phyloP scores from a whole-genome alignment of 2,888 invertebrate species.

The Cacoxenus indagator region DNA sequence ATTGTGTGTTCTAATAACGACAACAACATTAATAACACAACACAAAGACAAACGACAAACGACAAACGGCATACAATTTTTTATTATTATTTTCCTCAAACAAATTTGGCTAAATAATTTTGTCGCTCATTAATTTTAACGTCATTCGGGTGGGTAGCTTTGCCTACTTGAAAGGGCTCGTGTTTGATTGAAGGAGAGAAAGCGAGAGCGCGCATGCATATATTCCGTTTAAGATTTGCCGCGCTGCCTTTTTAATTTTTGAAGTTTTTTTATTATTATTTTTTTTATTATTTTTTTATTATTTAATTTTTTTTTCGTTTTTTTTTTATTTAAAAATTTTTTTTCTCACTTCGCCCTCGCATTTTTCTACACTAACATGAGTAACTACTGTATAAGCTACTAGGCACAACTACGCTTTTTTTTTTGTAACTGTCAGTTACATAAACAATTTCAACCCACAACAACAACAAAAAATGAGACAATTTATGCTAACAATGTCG shows the following conservation, averaged over 20 bases:
- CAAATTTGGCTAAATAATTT: constrained; percentile 59
- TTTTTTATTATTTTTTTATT: too few relatives aligned
- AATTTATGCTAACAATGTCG: constrained; percentile 55
- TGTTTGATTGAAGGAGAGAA: too few relatives aligned
- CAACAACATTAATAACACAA: background rate
- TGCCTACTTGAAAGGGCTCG: too few relatives aligned
- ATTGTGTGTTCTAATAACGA: background rate
- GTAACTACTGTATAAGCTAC: constrained; percentile 5
- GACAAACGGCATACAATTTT: too few relatives aligned
- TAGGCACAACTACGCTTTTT: background rate
- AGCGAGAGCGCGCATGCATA: too few relatives aligned
- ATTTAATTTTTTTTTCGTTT: too few relatives aligned
- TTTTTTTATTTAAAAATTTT: background rate
- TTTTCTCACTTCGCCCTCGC: background rate
- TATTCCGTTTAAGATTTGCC: background rate
- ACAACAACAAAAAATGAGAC: constrained; percentile 56
- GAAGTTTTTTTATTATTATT: too few relatives aligned
- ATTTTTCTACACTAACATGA: background rate
- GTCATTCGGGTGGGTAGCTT: background rate
- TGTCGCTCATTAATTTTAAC: constrained; percentile 54
- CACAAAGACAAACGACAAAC: background rate
- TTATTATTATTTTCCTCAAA: constrained; percentile 2
- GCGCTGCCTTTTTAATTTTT: constrained; percentile 1
- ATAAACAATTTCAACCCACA: background rate
- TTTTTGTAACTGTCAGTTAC: background rate